Evolutionary conservation across 2,113 vertebrate genomes (phyloP), one percentile per base, ranked within the genome.

Genomic region (Gopherus evgoodei): DNA sequence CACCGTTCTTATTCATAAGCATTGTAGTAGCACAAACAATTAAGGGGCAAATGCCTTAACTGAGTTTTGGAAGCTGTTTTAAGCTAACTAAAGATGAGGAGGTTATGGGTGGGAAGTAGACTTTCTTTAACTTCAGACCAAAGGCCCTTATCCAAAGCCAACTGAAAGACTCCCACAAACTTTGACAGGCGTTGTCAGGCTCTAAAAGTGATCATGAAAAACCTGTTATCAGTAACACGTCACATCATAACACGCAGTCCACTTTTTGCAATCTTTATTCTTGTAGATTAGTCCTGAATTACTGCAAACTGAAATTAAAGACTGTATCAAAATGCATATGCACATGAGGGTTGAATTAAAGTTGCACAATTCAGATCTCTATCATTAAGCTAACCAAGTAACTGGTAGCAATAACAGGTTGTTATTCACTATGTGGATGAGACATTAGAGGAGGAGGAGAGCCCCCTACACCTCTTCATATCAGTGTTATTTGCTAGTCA

Each of bases 281-380:
- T 57, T 90, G 22, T 75, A 81, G n/a, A 69, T 93, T 75, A 35
- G 19, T 72, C 44, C 65, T 87, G 90, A 90, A 83, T 7, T 81
- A 82, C 38, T 75, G 49, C 16, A 42, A 88, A 44, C 52, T 72
- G 25, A 78, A 38, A 81, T 0, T 1, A 47, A 87, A 38, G 29
- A 54, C 22, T 78, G 4, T 24, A 81, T 11, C 88, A 22, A 13
- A 83, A 87, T 54, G 25, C 29, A 92, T 12, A 11, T 47, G 14
- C 22, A 78, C 54, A 25, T 4, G 53, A 85, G 87, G 50, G 47
- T n/a, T 8, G 65, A 52, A 89, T 47, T 35, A 49, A 8, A 31
- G 50, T 59, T 85, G 31, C 12, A 2, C 2, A 17, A 27, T 21
- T 79, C 8, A 27, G 10, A 35, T 35, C 31, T n/a, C 11, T 29